These are phyloP conservation scores for Paguma larvata DNA, from an alignment of 2,797 vertebrate species.

Conservation along the genomic window DNA sequence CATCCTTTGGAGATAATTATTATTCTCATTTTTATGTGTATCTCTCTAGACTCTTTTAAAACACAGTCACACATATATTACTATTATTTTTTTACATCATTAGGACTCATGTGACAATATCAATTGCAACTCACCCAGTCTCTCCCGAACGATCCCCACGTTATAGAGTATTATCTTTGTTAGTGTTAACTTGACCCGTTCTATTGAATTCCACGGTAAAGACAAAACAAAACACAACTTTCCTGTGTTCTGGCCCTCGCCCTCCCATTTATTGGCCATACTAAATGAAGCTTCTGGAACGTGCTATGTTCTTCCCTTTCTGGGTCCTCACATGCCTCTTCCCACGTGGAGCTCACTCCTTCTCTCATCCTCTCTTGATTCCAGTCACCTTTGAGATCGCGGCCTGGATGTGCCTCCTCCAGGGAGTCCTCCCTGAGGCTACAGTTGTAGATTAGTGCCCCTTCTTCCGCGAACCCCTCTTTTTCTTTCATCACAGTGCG, in stretches of 20 bases:
- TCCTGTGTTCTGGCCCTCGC: background rate
- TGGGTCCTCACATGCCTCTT: background rate
- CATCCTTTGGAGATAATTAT: background rate
- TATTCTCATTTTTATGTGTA: slow-evolving; percentile 6
- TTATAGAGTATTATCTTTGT: background rate
- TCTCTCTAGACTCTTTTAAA: background rate
- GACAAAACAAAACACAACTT: background rate
- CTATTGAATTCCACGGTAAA: background rate
- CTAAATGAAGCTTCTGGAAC: background rate
- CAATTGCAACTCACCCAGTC: background rate
- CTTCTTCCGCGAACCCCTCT: background rate
- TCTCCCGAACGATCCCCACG: background rate
- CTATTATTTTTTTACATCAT: background rate
- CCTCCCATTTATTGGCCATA: background rate
- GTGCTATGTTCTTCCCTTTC: background rate
- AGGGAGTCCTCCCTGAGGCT: background rate
- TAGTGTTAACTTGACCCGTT: background rate
- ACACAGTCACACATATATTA: background rate
- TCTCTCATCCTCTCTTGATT: background rate
- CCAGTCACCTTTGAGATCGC: background rate
- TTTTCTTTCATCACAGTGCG: background rate
- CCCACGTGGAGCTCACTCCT: background rate
- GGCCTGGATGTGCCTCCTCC: background rate
- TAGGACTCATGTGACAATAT: background rate
- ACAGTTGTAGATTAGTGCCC: background rate